These are phyloP conservation scores for Masticophis lateralis DNA, from an alignment of 2,797 vertebrate genomes.

Conservation along the genomic window DNA sequence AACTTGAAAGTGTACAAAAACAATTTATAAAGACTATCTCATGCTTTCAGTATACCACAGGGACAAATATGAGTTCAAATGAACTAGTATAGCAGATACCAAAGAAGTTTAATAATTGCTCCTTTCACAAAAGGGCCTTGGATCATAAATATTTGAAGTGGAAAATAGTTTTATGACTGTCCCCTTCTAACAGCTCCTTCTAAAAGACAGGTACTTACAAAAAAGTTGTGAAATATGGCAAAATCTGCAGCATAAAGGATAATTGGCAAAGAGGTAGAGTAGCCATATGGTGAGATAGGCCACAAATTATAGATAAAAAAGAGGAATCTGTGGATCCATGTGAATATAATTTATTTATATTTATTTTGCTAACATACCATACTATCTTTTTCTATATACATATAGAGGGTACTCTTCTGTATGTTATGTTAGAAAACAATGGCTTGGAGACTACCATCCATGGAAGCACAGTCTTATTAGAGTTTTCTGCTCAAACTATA, in stretches of 20 bases:
- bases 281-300: background rate
- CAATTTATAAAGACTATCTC: background rate
- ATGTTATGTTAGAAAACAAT: background rate
- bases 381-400: background rate
- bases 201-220: background rate
- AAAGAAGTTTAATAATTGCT: background rate
- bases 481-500: background rate
- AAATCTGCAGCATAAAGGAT: too few relatives aligned
- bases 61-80: background rate
- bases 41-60: background rate
- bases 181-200: background rate
- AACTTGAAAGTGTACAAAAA: background rate
- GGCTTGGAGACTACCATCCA: background rate
- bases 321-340: background rate
- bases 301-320: background rate
- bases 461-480: background rate
- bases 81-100: background rate
- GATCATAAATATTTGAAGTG: background rate
- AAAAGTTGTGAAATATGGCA: background rate
- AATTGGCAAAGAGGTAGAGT: background rate
- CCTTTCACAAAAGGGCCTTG: background rate
- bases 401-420: background rate
- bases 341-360: background rate
- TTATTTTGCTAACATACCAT: background rate
- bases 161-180: background rate